phyloP scores from a whole-genome alignment of 2,797 vertebrate species.

The Hapalemur alaotrensis region DNA sequence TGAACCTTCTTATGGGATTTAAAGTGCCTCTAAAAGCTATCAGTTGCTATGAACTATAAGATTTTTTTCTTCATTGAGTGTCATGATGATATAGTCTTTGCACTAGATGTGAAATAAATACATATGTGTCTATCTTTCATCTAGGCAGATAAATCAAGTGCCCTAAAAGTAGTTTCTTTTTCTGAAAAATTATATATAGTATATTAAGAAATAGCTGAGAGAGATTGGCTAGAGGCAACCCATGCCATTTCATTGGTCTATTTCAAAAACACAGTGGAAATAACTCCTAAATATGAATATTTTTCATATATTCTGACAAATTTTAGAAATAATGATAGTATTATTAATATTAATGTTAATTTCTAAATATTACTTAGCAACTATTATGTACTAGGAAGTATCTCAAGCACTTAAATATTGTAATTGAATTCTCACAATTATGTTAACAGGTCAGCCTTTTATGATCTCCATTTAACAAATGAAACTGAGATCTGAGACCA shows the following conservation, averaged over 20 bases:
- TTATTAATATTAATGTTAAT: neutral
- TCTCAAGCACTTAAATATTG: neutral
- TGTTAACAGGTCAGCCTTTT: neutral
- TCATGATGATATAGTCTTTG: slow-evolving; percentile 63
- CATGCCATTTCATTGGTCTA: neutral
- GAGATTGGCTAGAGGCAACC: neutral
- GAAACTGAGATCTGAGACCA: neutral
- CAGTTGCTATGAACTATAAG: slow-evolving; percentile 32
- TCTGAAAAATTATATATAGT: neutral
- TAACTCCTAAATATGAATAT: neutral
- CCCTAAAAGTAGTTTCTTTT: slow-evolving; percentile 35
- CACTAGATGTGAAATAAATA: slow-evolving; percentile 61
- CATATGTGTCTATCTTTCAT: slow-evolving; percentile 45
- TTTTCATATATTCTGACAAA: neutral
- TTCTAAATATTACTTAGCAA: neutral
- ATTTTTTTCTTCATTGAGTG: slow-evolving; percentile 24
- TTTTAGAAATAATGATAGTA: neutral
- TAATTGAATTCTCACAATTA: neutral
- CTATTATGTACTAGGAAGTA: neutral
- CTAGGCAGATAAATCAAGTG: slow-evolving; percentile 50
- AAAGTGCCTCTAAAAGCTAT: slow-evolving; percentile 59
- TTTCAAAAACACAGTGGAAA: neutral
- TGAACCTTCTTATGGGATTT: neutral
- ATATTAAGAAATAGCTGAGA: slow-evolving; percentile 28
- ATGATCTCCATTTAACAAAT: neutral